Base-by-base conservation (phyloP, 2,113 vertebrate genomes). In the Marmota monax region DNA sequence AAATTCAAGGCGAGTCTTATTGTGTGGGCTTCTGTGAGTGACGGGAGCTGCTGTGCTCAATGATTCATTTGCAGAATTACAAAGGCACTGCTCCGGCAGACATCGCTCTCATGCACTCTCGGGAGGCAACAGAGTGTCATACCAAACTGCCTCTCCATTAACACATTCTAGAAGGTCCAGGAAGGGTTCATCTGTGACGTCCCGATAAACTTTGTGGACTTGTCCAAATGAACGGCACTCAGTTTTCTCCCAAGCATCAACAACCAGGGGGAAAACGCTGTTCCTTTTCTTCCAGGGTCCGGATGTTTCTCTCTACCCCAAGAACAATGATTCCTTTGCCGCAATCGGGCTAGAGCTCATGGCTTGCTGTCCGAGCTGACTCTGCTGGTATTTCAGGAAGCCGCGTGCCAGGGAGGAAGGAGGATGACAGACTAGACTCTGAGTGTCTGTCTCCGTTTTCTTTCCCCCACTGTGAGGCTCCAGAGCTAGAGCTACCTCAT, bases 151-250 rank as follows among this genome's bases (percentile, higher is more conserved):
- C n/a, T 42, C 53, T 80, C 73, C 8, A 13, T 0, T 1, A 17
- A 22, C 37, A 25, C 20, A 1, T 42, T 51, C 32, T 48, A 3
- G 5, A 73, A 65, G 53, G 8, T 7, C 4, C 22, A 10, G 16
- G 9, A 70, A 23, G 34, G 4, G 1, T 4, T 0, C 27, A 1
- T 11, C 3, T 32, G 13, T 22, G n/a, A 53, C 0, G 18, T 17
- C 34, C 56, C 27, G 14, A 9, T 20, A 39, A 56, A 48, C 5
- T 22, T 2, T n/a, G 22, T 25, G 14, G 61, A 27, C 39, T 63
- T 39, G 39, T 39, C 14, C 17, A 4, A 8, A 51, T 51, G 42
- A 3, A 39, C 0, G 32, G 63, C 0, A 11, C 13, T 18, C 18
- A 3, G 0, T 4, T 29, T n/a, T 7, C 29, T 2, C 29, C 37